These are phyloP conservation scores for Oryctes rhinoceros DNA, from an alignment of 1,140 invertebrate species.

Conservation along the genomic window DNA sequence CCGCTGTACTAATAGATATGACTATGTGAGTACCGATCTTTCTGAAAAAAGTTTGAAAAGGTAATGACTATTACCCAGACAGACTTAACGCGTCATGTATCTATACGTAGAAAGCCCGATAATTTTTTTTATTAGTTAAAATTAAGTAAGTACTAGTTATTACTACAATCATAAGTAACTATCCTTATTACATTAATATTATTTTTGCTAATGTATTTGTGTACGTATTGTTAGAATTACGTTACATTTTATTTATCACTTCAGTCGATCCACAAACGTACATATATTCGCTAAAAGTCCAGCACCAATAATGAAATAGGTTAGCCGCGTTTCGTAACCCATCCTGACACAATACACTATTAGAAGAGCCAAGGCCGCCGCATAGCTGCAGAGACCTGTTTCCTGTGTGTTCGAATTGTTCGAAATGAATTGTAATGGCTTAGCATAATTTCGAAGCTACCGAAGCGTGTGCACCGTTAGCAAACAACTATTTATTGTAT, in stretches of 20 bases:
- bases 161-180: no score
- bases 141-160: no score
- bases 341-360: background rate
- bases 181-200: no score
- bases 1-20: no score
- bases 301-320: background rate
- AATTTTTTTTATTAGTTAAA: no score
- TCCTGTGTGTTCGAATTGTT: conserved; percentile 34
- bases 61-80: no score
- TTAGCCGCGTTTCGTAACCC: background rate
- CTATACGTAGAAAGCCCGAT: no score
- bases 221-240: background rate
- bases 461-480: conserved; percentile 24
- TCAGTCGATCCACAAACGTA: background rate
- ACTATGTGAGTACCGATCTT: no score
- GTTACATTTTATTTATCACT: background rate
- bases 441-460: conserved; percentile 29
- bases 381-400: conserved; percentile 19
- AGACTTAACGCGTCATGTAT: no score
- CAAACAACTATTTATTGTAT: background rate
- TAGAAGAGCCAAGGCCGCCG: background rate
- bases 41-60: no score
- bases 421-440: conserved; percentile 29
- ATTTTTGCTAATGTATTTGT: background rate
- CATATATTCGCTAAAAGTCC: background rate